Evolutionary conservation across 2,888 invertebrate species (phyloP), one percentile per base, ranked within the genome.

Genomic region (Arctia plantaginis): DNA sequence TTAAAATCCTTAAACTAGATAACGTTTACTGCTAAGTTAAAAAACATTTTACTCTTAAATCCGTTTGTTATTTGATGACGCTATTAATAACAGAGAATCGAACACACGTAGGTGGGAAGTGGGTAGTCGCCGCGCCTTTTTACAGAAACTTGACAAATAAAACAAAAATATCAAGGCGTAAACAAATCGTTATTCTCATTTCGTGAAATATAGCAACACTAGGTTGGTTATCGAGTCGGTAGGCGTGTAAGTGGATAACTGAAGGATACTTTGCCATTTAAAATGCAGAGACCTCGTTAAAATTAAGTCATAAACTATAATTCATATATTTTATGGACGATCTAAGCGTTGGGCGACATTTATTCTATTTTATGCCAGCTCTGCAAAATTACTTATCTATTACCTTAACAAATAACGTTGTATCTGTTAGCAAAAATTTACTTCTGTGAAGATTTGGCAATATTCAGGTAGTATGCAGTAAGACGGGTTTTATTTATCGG

Each of bases 121-220:
- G 55, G 39, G 15, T 69, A 64, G 68, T 70, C 70, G 41, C 27
- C 41, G 55, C 64, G 10, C 69, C 70, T 71, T 66, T 76, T 77
- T 77, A 75, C 65, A 74, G 74, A 35, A 72, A 71, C 66, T 66
- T 84, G 86, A 80, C 85, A 85, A 85, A 82, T 80, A 64, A 84
- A 87, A 87, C 84, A 83, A 85, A 85, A 85, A 86, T 87, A 86
- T 82, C 79, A 85, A 83, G 81, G 81, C 66, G 84, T 86, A 89
- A 91, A 90, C 90, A 90, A 91, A 92, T 90, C 87, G 86, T 90
- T 90, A 90, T 86, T 86, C 84, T 87, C 83, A 84, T 88, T 88
- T 86, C 83, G 83, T 85, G 77, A 80, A 79, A 81, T 82, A 87
- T 77, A 76, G 66, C 76, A 78, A 82, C 85, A 86, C 82, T 88